Base-by-base conservation (phyloP, 2,797 vertebrate species). In the Macrochelys suwanniensis region DNA sequence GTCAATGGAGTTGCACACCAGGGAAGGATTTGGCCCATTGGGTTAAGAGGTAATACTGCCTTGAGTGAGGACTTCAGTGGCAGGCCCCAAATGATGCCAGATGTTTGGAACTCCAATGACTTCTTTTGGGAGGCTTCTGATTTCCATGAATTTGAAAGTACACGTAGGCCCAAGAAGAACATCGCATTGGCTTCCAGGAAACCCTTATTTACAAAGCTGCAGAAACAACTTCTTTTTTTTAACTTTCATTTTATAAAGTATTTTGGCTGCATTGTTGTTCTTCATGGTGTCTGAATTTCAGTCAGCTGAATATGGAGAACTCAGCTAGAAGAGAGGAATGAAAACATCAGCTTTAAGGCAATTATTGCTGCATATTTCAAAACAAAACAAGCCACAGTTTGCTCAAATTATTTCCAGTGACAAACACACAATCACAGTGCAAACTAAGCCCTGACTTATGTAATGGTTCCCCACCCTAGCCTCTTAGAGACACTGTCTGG, bases 291-390 rank as follows among this genome's bases (percentile, higher is more conserved):
- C 54, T 49, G 82, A 86, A 79, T 95, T 95, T 99, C 97, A 99
- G 90, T 99, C 98, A 94, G 97, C 92, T 90, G 98, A 98, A 96
- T 99, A 99, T 1, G 99, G 98, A 94, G 99, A 99, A 88, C 98
- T 98, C 98, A 99, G 98, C 99, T 99, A 96, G 89, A 97, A 98
- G 96, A 54, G 87, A 96, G 97, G 81, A 97, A 94, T 9, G 71
- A 88, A 95, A 97, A 94, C 1, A 82, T 95, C 88, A 97, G 89
- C 96, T 56, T 92, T 19, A 5, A 42, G 65, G 59, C 31, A 89
- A n/a, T 83, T 59, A 57, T 9, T 89, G 77, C 28, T 92, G 3
- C 37, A 89, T 13, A 3, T 89, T 68, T 33, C 6, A 84, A 61
- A 6, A 54, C 71, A 90, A 56, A 26, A 50, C 7, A 84, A 94